These are phyloP conservation scores for Drosophila orena DNA, from an alignment of 1,140 invertebrate genomes.

Conservation along the genomic window DNA sequence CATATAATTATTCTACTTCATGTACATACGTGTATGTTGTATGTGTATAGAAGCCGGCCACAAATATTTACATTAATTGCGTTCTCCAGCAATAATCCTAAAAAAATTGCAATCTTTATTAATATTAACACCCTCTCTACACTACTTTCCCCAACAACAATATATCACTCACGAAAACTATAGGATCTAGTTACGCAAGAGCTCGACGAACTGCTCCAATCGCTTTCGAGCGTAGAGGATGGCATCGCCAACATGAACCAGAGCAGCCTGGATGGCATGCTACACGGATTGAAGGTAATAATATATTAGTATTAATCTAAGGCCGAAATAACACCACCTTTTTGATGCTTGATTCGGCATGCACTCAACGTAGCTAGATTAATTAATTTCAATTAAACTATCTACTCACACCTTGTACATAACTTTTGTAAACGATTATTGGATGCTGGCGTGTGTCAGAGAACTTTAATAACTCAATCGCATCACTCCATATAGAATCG, in stretches of 20 bases:
- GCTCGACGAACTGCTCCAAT: slow-evolving; percentile 88
- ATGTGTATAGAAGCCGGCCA: slow-evolving; percentile 59
- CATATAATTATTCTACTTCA: slow-evolving; percentile 21
- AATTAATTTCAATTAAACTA: slow-evolving; percentile 19
- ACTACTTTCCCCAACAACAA: slow-evolving; percentile 37
- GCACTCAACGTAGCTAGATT: slow-evolving; percentile 42
- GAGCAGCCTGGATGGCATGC: slow-evolving; percentile 89
- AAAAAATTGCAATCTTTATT: slow-evolving; percentile 52
- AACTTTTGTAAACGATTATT: slow-evolving; percentile 67
- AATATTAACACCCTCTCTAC: slow-evolving; percentile 70
- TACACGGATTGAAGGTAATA: slow-evolving; percentile 89
- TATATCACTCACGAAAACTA: slow-evolving; percentile 58
- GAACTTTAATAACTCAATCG: slow-evolving; percentile 74
- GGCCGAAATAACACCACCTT: slow-evolving; percentile 20
- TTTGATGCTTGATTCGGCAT: slow-evolving; percentile 52
- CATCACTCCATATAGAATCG: slow-evolving; percentile 81
- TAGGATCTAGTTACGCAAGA: slow-evolving; percentile 89
- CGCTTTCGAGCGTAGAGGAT: slow-evolving; percentile 88
- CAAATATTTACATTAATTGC: slow-evolving; percentile 63
- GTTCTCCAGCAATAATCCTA: slow-evolving; percentile 16
- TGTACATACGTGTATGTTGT: slow-evolving; percentile 75
- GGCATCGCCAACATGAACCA: slow-evolving; percentile 88
- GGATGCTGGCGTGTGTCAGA: slow-evolving; percentile 81
- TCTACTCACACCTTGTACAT: slow-evolving; percentile 60
- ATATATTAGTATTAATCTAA: not conserved